A percentile compares a stretch with the other conserved stretches of the same genome.
Conservation (phyloP, 2,797 vertebrate genomes). For the Hypotaenidia philippensis region DNA sequence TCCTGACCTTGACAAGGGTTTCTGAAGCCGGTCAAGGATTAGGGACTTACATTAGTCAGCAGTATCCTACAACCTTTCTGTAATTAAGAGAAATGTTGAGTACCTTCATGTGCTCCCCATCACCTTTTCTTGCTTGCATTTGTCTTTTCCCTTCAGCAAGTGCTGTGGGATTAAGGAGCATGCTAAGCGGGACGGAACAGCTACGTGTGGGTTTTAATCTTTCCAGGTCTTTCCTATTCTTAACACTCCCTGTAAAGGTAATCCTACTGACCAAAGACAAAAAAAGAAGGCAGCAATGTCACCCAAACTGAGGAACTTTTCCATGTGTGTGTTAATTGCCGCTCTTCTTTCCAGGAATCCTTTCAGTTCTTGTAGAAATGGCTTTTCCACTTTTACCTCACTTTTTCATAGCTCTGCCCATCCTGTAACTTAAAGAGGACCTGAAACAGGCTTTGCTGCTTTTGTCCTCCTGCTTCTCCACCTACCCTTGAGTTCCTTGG, state of each 20-base stretch:
- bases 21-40: neutral
- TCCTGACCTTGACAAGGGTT: constrained; percentile 31
- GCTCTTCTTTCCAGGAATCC: neutral
- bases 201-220: neutral
- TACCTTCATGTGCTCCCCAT: neutral
- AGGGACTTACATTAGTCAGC: neutral
- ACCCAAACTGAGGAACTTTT: neutral
- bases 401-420: neutral
- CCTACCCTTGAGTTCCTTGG: neutral
- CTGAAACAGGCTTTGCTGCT: neutral
- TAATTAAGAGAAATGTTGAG: neutral
- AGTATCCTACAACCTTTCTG: neutral
- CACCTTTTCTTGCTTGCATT: neutral
- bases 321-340: neutral
- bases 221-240: neutral
- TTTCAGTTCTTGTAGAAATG: neutral
- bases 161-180: neutral
- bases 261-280: neutral
- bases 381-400: neutral
- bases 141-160: neutral
- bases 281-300: neutral
- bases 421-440: neutral
- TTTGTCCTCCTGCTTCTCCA: neutral
- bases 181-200: neutral
- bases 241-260: neutral